phyloP scores from a whole-genome alignment of 2,113 vertebrate genomes.

The Nerophis lumbriciformis region DNA sequence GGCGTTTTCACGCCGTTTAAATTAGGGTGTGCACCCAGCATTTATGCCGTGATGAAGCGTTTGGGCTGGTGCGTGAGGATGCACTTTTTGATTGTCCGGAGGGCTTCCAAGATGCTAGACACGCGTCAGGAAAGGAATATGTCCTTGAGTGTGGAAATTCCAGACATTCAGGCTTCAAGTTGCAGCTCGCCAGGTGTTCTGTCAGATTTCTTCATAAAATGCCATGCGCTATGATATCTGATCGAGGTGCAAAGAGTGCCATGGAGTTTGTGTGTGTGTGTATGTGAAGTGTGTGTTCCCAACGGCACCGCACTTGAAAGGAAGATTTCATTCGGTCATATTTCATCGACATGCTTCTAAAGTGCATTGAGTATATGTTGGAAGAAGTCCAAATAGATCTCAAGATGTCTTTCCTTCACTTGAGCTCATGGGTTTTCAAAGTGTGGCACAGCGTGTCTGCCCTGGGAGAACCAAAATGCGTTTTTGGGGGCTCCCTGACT shows the following conservation, averaged over 20 bases:
- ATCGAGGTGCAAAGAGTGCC: slow-evolving; percentile 44
- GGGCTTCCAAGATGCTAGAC: slow-evolving; percentile 49
- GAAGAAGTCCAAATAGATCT: too few relatives aligned
- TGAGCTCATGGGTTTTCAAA: too few relatives aligned
- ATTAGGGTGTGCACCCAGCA: slow-evolving; percentile 50
- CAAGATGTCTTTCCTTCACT: too few relatives aligned
- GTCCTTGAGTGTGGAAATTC: slow-evolving; percentile 80
- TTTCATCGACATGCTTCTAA: too few relatives aligned
- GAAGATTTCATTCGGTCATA: too few relatives aligned
- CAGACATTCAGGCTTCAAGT: slow-evolving; percentile 84
- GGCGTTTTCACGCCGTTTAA: slow-evolving; percentile 39
- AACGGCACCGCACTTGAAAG: not conserved
- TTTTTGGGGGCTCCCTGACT: too few relatives aligned
- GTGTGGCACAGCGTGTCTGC: too few relatives aligned
- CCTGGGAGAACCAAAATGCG: too few relatives aligned
- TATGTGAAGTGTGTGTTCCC: slow-evolving; percentile 10
- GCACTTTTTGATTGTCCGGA: slow-evolving; percentile 52
- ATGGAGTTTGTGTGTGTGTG: slow-evolving; percentile 36
- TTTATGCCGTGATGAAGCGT: slow-evolving; percentile 51
- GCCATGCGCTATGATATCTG: slow-evolving; percentile 61
- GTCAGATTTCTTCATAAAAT: slow-evolving; percentile 67
- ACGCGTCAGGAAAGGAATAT: slow-evolving; percentile 59
- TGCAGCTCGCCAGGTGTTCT: slow-evolving; percentile 71
- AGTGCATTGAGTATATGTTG: too few relatives aligned
- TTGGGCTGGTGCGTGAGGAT: slow-evolving; percentile 28